Percentiles rank a stretch among this genome's conserved stretches.
Conservation (phyloP, 2,888 invertebrate species). For the Cryptocheilus praepositus region DNA sequence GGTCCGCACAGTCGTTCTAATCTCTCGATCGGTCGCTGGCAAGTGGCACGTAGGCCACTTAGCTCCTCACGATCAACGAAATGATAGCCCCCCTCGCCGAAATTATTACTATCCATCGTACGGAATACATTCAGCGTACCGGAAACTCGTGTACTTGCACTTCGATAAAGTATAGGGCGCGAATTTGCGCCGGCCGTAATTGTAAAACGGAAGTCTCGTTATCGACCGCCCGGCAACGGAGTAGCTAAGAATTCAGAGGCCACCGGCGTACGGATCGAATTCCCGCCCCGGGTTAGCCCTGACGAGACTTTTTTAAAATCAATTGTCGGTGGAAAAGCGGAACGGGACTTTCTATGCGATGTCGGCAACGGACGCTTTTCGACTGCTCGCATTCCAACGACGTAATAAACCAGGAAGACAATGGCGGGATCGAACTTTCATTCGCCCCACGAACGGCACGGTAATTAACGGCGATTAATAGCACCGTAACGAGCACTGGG, state of each 20-base stretch:
- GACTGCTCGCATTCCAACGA: too few relatives aligned
- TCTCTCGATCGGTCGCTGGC: conserved; percentile 23
- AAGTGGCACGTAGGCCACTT: conserved; percentile 34
- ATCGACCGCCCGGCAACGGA: conserved; percentile 51
- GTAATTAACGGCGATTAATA: not conserved
- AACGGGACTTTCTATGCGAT: not conserved
- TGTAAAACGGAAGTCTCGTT: conserved; percentile 63
- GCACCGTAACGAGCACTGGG: not conserved
- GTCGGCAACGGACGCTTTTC: too few relatives aligned
- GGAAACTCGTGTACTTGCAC: conserved; percentile 43
- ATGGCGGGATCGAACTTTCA: too few relatives aligned
- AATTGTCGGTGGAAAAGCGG: conserved; percentile 1
- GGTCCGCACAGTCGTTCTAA: conserved; percentile 32
- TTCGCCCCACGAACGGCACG: too few relatives aligned
- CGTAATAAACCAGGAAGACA: too few relatives aligned
- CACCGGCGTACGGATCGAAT: conserved; percentile 1
- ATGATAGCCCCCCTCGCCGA: conserved; percentile 45
- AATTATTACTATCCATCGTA: conserved; percentile 54
- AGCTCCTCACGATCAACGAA: conserved; percentile 43
- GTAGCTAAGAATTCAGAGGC: not conserved
- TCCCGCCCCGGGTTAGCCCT: not conserved
- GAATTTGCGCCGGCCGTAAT: conserved; percentile 56
- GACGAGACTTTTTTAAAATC: not conserved
- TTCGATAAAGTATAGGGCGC: conserved; percentile 53
- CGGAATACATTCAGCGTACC: conserved; percentile 35